Evolutionary conservation across 2,888 invertebrate species (phyloP).

Genomic region (Pharmacophagus antenor): DNA sequence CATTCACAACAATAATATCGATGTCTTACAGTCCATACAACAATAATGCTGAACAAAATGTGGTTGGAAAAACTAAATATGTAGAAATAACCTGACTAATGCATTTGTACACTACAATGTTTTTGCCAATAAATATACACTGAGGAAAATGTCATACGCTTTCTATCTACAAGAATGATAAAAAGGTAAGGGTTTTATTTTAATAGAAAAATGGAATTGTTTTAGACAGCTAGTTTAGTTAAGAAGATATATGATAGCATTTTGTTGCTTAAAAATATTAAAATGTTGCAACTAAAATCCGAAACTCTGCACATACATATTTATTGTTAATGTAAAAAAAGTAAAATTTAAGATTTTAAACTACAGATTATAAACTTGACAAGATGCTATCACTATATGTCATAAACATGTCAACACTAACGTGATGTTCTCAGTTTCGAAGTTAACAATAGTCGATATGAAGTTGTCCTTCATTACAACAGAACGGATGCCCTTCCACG

Average conservation of each 20-base stretch:
- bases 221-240: constrained; percentile 14
- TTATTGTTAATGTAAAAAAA: too few relatives aligned
- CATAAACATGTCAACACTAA: constrained; percentile 80
- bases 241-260: constrained; percentile 17
- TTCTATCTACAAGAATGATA: constrained; percentile 40
- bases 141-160: constrained; percentile 40
- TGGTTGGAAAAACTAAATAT: constrained; percentile 34
- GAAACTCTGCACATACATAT: too few relatives aligned
- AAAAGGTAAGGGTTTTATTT: constrained; percentile 12
- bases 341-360: too few relatives aligned
- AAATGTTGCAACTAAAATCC: too few relatives aligned
- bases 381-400: constrained; percentile 38
- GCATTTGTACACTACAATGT: constrained; percentile 54
- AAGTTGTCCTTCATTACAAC: constrained; percentile 97
- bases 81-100: constrained; percentile 42
- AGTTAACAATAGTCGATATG: constrained; percentile 96
- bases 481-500: constrained; percentile 96
- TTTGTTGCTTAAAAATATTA: constrained; percentile 16
- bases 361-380: constrained; percentile 27
- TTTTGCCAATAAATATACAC: constrained; percentile 75
- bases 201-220: not conserved
- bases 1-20: constrained; percentile 38
- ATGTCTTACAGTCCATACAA: constrained; percentile 45
- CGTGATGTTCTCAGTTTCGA: constrained; percentile 95
- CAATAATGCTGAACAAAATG: constrained; percentile 41